phyloP scores from a whole-genome alignment of 1,140 invertebrate species.

The Trypoxylus dichotomus region DNA sequence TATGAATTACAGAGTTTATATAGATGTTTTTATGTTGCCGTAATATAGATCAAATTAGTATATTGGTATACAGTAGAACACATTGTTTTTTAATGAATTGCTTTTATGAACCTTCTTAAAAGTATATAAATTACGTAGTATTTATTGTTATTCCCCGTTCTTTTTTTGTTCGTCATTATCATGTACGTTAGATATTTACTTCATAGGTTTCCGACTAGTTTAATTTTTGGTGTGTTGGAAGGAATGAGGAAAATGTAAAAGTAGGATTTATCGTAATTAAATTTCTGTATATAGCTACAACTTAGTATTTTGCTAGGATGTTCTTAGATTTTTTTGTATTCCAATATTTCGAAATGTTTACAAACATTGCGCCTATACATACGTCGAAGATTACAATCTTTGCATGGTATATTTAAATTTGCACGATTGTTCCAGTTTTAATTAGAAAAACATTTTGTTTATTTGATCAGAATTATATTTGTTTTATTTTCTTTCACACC shows the following conservation, averaged over 20 bases:
- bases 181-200: neutral
- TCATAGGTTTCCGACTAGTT: neutral
- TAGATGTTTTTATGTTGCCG: neutral
- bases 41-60: constrained; percentile 30
- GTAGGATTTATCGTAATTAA: neutral
- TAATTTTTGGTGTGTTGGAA: neutral
- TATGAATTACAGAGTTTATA: constrained; percentile 10
- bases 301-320: neutral
- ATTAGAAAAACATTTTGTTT: neutral
- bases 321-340: neutral
- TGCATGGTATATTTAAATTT: constrained; percentile 9
- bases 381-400: neutral
- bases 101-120: neutral
- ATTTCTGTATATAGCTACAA: constrained; percentile 15
- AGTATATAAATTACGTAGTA: neutral
- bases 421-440: constrained; percentile 17
- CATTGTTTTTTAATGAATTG: neutral
- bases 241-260: neutral
- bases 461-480: neutral
- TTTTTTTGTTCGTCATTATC: no score
- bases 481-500: neutral
- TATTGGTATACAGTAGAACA: constrained; percentile 26
- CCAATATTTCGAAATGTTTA: neutral
- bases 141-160: neutral
- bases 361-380: neutral